These are phyloP conservation scores for Argyrosomus japonicus DNA, from an alignment of 2,113 vertebrate genomes.

Conservation along the genomic window DNA sequence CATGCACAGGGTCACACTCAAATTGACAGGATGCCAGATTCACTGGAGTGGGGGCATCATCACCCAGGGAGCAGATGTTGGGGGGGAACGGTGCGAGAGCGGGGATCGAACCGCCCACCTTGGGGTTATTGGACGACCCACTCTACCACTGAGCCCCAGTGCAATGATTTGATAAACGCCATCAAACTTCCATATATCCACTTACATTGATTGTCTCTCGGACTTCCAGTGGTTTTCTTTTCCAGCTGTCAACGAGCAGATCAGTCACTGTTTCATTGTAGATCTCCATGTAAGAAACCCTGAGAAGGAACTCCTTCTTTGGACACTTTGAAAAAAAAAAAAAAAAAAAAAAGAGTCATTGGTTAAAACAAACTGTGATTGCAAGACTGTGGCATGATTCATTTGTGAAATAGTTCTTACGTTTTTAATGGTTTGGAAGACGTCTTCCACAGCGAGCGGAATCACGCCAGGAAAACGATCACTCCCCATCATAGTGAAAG, in stretches of 20 bases:
- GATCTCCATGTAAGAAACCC: conserved; percentile 98
- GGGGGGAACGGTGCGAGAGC: too few species aligned
- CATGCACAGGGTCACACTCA: too few species aligned
- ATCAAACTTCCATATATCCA: conserved; percentile 9
- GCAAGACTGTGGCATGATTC: fast-evolving
- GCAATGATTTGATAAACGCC: neutral
- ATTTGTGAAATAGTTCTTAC: conserved; percentile 75
- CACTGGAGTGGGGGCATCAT: too few species aligned
- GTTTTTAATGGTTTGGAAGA: conserved; percentile 92
- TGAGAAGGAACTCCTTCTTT: conserved; percentile 93
- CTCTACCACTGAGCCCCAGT: too few species aligned
- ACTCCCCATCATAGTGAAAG: conserved; percentile 96
- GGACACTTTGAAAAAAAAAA: conserved; percentile 84
- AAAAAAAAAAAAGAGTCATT: neutral
- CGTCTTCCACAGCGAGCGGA: conserved; percentile 91
- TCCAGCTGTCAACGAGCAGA: conserved; percentile 90
- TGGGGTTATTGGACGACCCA: too few species aligned
- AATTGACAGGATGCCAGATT: too few species aligned
- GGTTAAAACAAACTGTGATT: conserved; percentile 1
- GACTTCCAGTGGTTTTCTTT: conserved; percentile 94
- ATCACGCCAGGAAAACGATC: conserved; percentile 87
- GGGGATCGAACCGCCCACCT: too few species aligned
- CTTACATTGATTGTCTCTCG: conserved; percentile 92
- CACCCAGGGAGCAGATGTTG: too few species aligned
- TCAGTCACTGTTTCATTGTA: conserved; percentile 97